Evolutionary conservation across 2,113 vertebrate genomes (phyloP).

Genomic region (mouse (Mus musculus)): DNA sequence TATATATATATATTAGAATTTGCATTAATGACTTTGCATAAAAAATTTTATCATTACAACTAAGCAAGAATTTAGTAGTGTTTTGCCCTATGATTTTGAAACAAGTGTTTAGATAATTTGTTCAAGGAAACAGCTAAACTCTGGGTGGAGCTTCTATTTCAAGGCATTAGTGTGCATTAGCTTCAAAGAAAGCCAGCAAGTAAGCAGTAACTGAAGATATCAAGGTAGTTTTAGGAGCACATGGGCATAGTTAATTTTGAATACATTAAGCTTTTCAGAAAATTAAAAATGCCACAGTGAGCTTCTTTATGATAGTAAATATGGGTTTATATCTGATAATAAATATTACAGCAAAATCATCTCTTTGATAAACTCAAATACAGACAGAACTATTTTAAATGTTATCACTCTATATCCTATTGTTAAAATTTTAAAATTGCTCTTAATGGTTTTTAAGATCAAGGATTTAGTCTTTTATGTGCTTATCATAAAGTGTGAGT

Average conservation of each 20-base stretch:
- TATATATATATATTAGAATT: too few relatives aligned
- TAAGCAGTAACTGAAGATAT: neutral
- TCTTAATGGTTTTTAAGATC: neutral
- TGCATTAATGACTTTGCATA: neutral
- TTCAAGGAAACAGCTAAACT: neutral
- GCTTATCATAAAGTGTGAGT: neutral
- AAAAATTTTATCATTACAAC: neutral
- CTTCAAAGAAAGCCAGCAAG: neutral
- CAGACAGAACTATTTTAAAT: constrained; percentile 24
- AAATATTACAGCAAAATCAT: neutral
- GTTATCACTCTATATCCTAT: neutral
- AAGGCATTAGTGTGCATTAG: neutral
- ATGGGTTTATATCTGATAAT: neutral
- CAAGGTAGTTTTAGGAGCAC: neutral
- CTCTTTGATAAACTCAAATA: constrained; percentile 19
- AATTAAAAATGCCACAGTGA: neutral
- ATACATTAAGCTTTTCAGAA: neutral
- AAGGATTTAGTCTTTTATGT: neutral
- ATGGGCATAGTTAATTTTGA: neutral
- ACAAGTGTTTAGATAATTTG: neutral
- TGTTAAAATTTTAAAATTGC: neutral
- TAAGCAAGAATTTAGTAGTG: neutral
- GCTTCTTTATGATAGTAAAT: neutral
- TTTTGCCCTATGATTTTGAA: neutral
- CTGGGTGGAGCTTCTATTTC: neutral